These are phyloP conservation scores for Rotaria magnacalcarata DNA, from an alignment of 2,888 invertebrate genomes.

Conservation along the genomic window DNA sequence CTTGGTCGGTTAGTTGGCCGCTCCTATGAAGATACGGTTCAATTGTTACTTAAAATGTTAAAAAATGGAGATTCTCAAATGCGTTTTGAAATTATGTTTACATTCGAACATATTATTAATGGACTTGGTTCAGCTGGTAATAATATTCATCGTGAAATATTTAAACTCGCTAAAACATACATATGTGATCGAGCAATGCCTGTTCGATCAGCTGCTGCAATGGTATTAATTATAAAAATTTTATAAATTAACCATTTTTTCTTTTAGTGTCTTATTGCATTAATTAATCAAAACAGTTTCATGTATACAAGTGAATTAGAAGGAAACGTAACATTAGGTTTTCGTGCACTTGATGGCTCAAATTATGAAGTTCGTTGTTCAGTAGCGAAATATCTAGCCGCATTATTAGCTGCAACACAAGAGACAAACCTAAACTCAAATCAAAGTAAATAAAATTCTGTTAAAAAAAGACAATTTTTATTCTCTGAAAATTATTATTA, in stretches of 20 bases:
- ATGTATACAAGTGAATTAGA: slow-evolving; percentile 83
- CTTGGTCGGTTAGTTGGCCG: slow-evolving; percentile 96
- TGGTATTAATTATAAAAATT: slow-evolving; percentile 59
- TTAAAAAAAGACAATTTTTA: too few species aligned
- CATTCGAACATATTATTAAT: slow-evolving; percentile 81
- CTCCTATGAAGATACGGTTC: slow-evolving; percentile 93
- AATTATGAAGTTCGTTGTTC: slow-evolving; percentile 86
- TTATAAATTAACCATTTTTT: too few species aligned
- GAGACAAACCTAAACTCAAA: background rate
- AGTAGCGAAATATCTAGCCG: slow-evolving; percentile 83
- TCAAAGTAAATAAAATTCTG: background rate
- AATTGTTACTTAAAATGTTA: slow-evolving; percentile 79
- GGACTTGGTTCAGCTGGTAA: slow-evolving; percentile 91
- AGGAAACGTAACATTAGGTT: slow-evolving; percentile 81
- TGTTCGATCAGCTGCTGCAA: slow-evolving; percentile 85
- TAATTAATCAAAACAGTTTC: slow-evolving; percentile 76
- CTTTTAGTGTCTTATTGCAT: slow-evolving; percentile 74
- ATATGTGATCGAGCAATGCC: slow-evolving; percentile 84
- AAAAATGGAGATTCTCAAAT: slow-evolving; percentile 88
- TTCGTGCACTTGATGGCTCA: slow-evolving; percentile 82
- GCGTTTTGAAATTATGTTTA: slow-evolving; percentile 90
- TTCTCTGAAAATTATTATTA: background rate
- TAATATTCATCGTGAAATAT: slow-evolving; percentile 62
- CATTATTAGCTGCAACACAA: slow-evolving; percentile 31
- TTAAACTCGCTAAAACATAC: slow-evolving; percentile 73